Conservation (phyloP, 1,140 invertebrate species). For the Acromyrmex charruanus region DNA sequence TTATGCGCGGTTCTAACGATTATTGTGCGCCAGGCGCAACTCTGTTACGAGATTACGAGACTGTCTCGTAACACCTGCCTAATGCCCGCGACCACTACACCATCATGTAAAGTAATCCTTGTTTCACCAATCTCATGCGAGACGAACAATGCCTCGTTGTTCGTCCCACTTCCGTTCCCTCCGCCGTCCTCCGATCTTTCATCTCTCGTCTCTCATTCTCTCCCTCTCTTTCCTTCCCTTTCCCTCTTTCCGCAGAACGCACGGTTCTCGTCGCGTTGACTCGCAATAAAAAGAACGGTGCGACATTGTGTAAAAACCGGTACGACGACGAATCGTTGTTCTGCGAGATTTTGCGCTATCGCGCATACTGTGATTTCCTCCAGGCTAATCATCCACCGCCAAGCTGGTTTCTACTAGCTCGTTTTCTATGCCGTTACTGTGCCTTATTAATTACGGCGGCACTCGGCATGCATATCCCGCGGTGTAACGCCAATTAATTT, state of each 20-base stretch:
- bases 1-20: constrained; percentile 61
- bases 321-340: constrained; percentile 55
- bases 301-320: constrained; percentile 38
- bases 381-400: constrained; percentile 54
- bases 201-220: not conserved
- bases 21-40: constrained; percentile 43
- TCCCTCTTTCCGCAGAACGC: not conserved
- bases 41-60: constrained; percentile 55
- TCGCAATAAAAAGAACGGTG: constrained; percentile 45
- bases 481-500: constrained; percentile 63
- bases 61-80: constrained; percentile 55
- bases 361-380: constrained; percentile 42
- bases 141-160: constrained; percentile 49
- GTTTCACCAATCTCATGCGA: constrained; percentile 51
- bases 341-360: constrained; percentile 43
- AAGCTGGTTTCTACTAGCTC: constrained; percentile 50
- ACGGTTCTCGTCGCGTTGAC: not conserved
- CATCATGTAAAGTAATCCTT: constrained; percentile 50
- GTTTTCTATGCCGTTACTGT: constrained; percentile 58
- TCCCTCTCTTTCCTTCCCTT: not conserved
- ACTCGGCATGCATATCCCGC: constrained; percentile 60
- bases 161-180: not conserved
- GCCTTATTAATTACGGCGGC: constrained; percentile 62
- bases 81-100: constrained; percentile 51
- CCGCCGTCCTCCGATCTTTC: not conserved